phyloP scores from a whole-genome alignment of 1,140 invertebrate genomes.

The Drosophila nebulosa region DNA sequence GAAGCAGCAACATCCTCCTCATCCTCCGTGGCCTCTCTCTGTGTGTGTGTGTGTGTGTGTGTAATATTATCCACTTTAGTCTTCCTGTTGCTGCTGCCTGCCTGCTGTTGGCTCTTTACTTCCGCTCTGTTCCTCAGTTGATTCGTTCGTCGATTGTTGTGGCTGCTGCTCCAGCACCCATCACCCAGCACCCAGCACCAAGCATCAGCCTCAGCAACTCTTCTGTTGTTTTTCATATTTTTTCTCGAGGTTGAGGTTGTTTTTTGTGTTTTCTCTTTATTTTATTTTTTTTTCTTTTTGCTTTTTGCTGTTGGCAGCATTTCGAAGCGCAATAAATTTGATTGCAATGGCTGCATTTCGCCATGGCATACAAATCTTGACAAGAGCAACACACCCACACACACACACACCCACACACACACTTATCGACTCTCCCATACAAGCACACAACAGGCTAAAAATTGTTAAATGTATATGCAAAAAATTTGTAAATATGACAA shows the following conservation, averaged over 20 bases:
- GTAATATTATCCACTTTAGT: slow-evolving; percentile 66
- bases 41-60: slow-evolving; percentile 15
- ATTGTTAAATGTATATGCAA: background rate
- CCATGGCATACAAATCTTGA: slow-evolving; percentile 34
- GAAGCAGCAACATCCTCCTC: slow-evolving; percentile 10
- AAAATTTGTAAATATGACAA: too few species aligned
- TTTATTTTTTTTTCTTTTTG: slow-evolving; percentile 10
- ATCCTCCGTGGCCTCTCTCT: background rate
- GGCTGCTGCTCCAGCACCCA: background rate
- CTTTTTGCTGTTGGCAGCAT: slow-evolving; percentile 25
- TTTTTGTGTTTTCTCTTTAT: background rate
- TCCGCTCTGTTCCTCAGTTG: slow-evolving; percentile 12
- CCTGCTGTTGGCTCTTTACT: slow-evolving; percentile 30
- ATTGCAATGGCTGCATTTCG: slow-evolving; percentile 51
- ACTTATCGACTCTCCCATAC: background rate
- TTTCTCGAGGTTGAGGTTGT: slow-evolving; percentile 1
- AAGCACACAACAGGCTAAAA: background rate
- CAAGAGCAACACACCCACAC: background rate
- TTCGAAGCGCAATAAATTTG: slow-evolving; percentile 56
- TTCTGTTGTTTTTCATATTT: slow-evolving; percentile 5
- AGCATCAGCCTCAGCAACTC: too few species aligned
- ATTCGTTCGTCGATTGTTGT: slow-evolving; percentile 28
- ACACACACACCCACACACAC: background rate
- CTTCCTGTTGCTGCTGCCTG: slow-evolving; percentile 60
- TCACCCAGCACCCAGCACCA: background rate